These are phyloP conservation scores for Magallana gigas DNA, from an alignment of 1,140 invertebrate genomes.

Conservation along the genomic window DNA sequence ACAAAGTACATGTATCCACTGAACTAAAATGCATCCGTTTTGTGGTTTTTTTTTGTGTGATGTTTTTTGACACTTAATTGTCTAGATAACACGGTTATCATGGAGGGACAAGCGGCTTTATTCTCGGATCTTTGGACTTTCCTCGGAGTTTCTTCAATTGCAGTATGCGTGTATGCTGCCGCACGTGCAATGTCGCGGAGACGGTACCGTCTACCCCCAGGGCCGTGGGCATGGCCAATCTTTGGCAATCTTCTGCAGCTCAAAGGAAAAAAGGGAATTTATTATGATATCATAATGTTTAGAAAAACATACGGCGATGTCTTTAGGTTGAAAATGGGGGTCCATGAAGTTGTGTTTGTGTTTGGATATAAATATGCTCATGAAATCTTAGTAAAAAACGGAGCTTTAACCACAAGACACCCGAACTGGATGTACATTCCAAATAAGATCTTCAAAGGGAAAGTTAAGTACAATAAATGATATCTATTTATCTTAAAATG, in stretches of 20 bases:
- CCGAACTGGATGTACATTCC: slow-evolving; percentile 26
- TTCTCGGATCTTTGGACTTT: too few relatives aligned
- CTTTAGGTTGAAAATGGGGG: slow-evolving; percentile 10
- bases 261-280: background rate
- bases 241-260: slow-evolving; percentile 16
- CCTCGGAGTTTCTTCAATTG: too few relatives aligned
- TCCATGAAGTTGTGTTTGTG: background rate
- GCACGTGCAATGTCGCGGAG: too few relatives aligned
- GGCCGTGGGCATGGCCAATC: slow-evolving; percentile 9
- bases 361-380: background rate
- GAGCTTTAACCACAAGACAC: background rate
- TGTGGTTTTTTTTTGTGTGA: too few relatives aligned
- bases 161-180: too few relatives aligned
- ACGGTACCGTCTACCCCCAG: background rate
- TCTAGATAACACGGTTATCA: too few relatives aligned
- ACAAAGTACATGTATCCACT: too few relatives aligned
- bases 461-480: background rate
- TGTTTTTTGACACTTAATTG: too few relatives aligned
- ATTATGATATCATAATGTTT: background rate
- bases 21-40: too few relatives aligned
- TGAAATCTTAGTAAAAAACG: background rate
- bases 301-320: slow-evolving; percentile 24
- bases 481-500: too few relatives aligned
- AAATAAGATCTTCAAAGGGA: background rate
- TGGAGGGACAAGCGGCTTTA: too few relatives aligned